phyloP scores from a whole-genome alignment of 2,888 invertebrate species.

The Asteroscopus sphinx region DNA sequence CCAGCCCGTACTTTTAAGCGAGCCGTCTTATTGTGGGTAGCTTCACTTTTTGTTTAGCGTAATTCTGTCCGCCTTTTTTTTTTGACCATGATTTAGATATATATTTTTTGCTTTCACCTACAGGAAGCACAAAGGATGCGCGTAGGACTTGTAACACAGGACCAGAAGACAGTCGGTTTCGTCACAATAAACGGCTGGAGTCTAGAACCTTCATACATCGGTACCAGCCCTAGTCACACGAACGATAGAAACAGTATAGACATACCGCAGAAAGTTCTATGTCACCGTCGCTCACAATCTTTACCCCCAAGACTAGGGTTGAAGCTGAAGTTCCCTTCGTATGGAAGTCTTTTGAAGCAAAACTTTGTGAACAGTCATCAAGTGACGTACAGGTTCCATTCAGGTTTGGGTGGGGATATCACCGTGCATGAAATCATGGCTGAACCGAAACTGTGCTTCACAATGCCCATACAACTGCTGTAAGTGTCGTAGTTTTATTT shows the following conservation, averaged over 20 bases:
- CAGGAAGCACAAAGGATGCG: constrained; percentile 89
- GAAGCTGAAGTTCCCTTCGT: constrained; percentile 95
- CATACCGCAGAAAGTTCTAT: constrained; percentile 77
- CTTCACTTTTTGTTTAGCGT: no score
- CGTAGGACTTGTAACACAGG: constrained; percentile 90
- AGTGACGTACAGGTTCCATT: constrained; percentile 96
- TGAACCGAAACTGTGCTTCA: constrained; percentile 95
- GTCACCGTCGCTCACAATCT: constrained; percentile 94
- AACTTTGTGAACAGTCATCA: constrained; percentile 93
- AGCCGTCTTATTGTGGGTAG: no score
- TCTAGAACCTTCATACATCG: constrained; percentile 93
- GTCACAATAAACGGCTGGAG: constrained; percentile 96
- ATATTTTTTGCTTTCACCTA: background rate
- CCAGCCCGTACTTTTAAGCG: no score
- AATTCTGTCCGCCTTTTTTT: no score
- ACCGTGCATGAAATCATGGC: constrained; percentile 98
- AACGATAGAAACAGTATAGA: constrained; percentile 82
- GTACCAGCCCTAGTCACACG: constrained; percentile 92
- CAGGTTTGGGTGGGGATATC: constrained; percentile 97
- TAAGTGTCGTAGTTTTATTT: constrained; percentile 87
- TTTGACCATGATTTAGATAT: no score
- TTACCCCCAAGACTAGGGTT: constrained; percentile 95
- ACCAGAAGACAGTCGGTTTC: constrained; percentile 94
- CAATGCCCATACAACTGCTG: constrained; percentile 96
- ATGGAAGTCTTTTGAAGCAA: constrained; percentile 92